phyloP scores from a whole-genome alignment of 2,888 invertebrate species.

The Chesias legatella region DNA sequence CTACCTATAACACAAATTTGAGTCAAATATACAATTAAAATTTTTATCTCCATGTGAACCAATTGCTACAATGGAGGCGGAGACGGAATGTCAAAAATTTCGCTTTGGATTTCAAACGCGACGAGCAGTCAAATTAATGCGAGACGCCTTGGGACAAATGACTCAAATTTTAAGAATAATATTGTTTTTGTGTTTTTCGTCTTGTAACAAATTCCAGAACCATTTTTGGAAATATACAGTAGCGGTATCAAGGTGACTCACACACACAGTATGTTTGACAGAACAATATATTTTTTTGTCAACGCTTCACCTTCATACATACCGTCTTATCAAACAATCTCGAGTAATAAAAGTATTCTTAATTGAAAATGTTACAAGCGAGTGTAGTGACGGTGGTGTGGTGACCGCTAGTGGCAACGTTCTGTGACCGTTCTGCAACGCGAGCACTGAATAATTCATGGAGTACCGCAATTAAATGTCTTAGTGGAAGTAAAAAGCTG shows the following conservation, averaged over 20 bases:
- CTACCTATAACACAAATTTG: no score
- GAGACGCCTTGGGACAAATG: constrained; percentile 17
- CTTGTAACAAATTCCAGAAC: no score
- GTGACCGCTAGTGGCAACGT: constrained; percentile 64
- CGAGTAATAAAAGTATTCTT: constrained; percentile 28
- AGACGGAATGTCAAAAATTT: constrained; percentile 75
- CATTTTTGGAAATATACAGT: no score
- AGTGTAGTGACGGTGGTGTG: constrained; percentile 31
- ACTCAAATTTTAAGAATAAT: constrained; percentile 17
- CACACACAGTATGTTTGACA: no score
- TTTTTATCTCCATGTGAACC: constrained; percentile 43
- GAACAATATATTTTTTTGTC: neutral
- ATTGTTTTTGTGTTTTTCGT: no score
- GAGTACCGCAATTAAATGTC: constrained; percentile 25
- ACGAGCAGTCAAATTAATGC: constrained; percentile 47
- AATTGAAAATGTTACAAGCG: constrained; percentile 26
- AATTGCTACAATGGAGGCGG: constrained; percentile 46
- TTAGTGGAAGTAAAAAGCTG: constrained; percentile 27
- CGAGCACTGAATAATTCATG: constrained; percentile 74
- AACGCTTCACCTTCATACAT: constrained; percentile 7
- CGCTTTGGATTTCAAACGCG: constrained; percentile 60
- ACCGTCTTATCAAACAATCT: constrained; percentile 15
- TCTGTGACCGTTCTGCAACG: constrained; percentile 72
- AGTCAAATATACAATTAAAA: no score
- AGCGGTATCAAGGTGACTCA: no score